Percentiles rank a stretch among this genome's conserved stretches.
phyloP scores from a whole-genome alignment of 2,113 vertebrate genomes.

The Tetraodon nigroviridis region DNA sequence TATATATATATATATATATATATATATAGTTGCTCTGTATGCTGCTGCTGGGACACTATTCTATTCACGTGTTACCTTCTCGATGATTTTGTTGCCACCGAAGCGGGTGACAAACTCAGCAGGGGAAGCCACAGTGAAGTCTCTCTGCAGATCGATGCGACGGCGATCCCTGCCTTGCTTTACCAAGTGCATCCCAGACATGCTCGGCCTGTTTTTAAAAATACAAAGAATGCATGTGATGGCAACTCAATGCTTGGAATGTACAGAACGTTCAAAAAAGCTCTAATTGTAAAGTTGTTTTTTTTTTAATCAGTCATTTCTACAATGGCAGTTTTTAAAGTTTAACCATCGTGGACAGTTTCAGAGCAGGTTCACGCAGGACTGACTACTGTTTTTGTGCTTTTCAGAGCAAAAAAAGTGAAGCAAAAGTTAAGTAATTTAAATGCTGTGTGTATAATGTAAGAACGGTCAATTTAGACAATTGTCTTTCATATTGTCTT shows the following conservation, averaged over 20 bases:
- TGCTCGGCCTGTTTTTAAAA: slow-evolving; percentile 82
- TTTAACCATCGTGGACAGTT: slow-evolving; percentile 4
- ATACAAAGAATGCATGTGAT: slow-evolving; percentile 1
- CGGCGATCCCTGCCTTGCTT: slow-evolving; percentile 93
- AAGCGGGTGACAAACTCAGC: slow-evolving; percentile 98
- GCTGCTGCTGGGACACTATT: too few relatives aligned
- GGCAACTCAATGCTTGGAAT: not conserved
- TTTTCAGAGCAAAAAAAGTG: not conserved
- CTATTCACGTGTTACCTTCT: slow-evolving; percentile 79
- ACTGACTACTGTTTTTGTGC: slow-evolving; percentile 3
- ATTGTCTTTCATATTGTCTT: not conserved
- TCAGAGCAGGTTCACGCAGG: not conserved
- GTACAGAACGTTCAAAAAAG: not conserved
- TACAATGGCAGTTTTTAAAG: not conserved
- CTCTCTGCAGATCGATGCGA: slow-evolving; percentile 89
- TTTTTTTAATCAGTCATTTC: not conserved
- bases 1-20: too few relatives aligned
- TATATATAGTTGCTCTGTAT: too few relatives aligned
- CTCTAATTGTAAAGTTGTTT: not conserved
- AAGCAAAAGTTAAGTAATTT: too few relatives aligned
- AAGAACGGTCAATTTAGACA: not conserved
- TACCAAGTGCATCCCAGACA: slow-evolving; percentile 95
- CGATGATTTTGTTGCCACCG: slow-evolving; percentile 96
- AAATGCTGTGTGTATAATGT: too few relatives aligned
- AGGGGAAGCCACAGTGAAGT: slow-evolving; percentile 97